Conservation (phyloP, 1,140 invertebrate genomes). For the Neodiprion fabricii region DNA sequence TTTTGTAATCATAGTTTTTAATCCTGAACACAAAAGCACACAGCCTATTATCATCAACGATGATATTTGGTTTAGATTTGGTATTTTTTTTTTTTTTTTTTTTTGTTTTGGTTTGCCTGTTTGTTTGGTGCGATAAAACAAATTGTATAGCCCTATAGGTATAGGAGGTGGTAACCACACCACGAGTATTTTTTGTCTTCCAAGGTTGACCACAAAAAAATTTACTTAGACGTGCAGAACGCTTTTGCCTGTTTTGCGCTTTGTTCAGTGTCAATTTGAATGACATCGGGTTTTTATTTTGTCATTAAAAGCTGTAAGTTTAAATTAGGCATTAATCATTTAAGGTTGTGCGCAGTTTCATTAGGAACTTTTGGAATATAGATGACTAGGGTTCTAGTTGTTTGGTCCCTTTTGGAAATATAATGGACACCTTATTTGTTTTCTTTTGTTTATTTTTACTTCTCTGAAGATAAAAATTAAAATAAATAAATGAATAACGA, state of each 20-base stretch:
- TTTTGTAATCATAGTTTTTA: slow-evolving; percentile 50
- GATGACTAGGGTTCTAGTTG: slow-evolving; percentile 45
- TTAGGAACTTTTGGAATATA: slow-evolving; percentile 45
- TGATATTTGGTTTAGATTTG: slow-evolving; percentile 29
- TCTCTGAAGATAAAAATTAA: slow-evolving; percentile 5
- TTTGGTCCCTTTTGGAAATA: slow-evolving; percentile 46
- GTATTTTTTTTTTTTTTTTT: slow-evolving; percentile 33
- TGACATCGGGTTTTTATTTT: slow-evolving; percentile 56
- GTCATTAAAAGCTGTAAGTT: slow-evolving; percentile 61
- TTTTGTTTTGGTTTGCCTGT: slow-evolving; percentile 35
- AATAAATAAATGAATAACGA: background rate
- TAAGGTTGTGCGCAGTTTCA: slow-evolving; percentile 47
- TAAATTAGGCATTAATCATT: slow-evolving; percentile 61
- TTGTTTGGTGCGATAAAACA: slow-evolving; percentile 58
- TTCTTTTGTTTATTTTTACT: background rate
- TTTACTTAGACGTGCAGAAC: slow-evolving; percentile 51
- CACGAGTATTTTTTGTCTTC: slow-evolving; percentile 53
- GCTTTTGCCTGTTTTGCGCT: slow-evolving; percentile 47
- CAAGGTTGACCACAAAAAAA: slow-evolving; percentile 57
- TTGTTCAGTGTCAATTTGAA: slow-evolving; percentile 54
- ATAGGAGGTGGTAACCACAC: slow-evolving; percentile 50
- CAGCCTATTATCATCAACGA: slow-evolving; percentile 52
- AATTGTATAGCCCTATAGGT: slow-evolving; percentile 53
- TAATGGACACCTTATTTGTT: background rate
- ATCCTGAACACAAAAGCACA: slow-evolving; percentile 54